Base-by-base conservation (phyloP, 2,888 invertebrate species). In the Drosophila koepferae region DNA sequence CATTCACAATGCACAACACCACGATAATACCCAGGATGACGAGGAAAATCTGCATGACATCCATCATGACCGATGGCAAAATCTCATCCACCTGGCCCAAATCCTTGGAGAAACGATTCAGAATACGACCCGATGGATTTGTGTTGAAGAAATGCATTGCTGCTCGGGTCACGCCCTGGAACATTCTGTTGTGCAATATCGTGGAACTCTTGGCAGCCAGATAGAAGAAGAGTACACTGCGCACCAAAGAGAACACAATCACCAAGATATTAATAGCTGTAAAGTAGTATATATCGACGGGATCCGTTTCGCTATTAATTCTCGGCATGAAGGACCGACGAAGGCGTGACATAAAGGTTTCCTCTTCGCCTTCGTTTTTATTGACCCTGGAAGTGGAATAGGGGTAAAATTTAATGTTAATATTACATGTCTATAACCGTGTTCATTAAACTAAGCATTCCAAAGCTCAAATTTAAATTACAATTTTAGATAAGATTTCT, bases 31-130 rank as follows among this genome's bases (percentile, higher is more conserved):
- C 98, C 77, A 96, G 93, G 36, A 98, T 94, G 0, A 96, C 95
- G 6, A 97, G 94, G 20, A 96, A 96, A 72, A 98, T 96, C 94
- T 97, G 96, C 66, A 92, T 78, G 3, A 92, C 92, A 80, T 93
- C 93, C 86, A 93, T 92, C 91, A 93, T 91, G 3, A 93, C 93
- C 7, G 91, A 84, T 0, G 93, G 93, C 48, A 93, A 63, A 12
- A 93, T 90, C 78, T 93, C 93, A 77, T 93, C 93, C 91, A 95
- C 80, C 94, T 94, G 81, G 40, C 93, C 97, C 94, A 97, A 95
- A 90, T 98, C 98, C 92, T 98, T 98, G 0, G 98, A 96, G 93
- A 98, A 98, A 44, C 98, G 94, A 93, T 98, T 98, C 54, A 98
- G 94, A 81, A 98, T 96, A 43, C 96, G 94, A 0, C 97, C 97